Evolutionary conservation across 2,113 vertebrate genomes (phyloP), one percentile per base, ranked within the genome.

Genomic region (Neoarius graeffei): DNA sequence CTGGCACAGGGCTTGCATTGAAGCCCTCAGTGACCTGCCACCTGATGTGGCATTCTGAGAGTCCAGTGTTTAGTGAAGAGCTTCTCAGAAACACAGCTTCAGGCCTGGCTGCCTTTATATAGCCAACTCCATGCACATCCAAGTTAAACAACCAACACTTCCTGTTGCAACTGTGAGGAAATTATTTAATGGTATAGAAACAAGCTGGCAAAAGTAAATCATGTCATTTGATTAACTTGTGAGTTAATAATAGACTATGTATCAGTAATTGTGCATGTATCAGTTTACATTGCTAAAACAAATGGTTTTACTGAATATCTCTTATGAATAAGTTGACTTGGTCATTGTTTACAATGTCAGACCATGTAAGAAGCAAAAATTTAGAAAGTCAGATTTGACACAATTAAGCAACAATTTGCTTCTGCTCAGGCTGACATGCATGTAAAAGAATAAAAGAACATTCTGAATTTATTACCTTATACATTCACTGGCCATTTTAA

Each of bases 21-120:
- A 62, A 77, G 86, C 48, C 84, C 89, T 87, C 91, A 83, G 88
- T 89, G 88, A 89, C 86, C 89, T 86, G 88, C 71, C 90, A 92
- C 57, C 88, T 25, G 80, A 91, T 73, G 89, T 88, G 2, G 81
- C 84, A 42, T 83, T 89, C 89, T 66, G 73, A 71, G 64, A 86
- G 85, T 17, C 85, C 64, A 74, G 73, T 56, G 85, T 88, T 87
- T 83, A 87, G 67, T 54, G 52, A 64, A 85, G 27, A 85, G 50
- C 79, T 87, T 91, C 90, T 67, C 83, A 89, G 88, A 91, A 91
- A 81, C 85, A 76, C 81, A 23, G 85, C 57, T 86, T 86, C 83
- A 85, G 66, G 80, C 54, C 84, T 60, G 48, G n/a, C 60, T 74
- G 83, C 84, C 88, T 81, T 89, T 88, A 77, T 76, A 89, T 83